Evolutionary conservation across 2,113 vertebrate species (phyloP).

Genomic region (Crotalus viridis): DNA sequence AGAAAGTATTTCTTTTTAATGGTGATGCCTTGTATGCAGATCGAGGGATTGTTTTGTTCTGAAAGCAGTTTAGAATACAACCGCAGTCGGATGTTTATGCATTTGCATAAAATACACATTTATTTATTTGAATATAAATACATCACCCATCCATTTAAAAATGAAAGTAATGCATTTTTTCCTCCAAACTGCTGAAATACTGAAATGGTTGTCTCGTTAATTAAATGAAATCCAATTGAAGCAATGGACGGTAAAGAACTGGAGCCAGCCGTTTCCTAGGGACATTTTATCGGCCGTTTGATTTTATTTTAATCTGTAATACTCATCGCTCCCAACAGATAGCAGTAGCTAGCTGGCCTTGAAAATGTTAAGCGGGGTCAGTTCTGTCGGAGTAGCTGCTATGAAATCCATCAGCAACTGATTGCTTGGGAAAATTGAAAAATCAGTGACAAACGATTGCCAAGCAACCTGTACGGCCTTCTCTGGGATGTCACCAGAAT

Average conservation of each 20-base stretch:
- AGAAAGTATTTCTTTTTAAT: slow-evolving; percentile 28
- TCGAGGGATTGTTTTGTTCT: slow-evolving; percentile 37
- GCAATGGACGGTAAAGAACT: slow-evolving; percentile 45
- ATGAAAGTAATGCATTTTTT: slow-evolving; percentile 57
- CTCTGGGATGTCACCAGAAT: not conserved
- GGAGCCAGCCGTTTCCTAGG: slow-evolving; percentile 61
- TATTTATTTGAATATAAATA: slow-evolving; percentile 47
- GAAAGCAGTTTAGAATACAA: slow-evolving; percentile 38
- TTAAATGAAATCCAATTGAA: slow-evolving; percentile 59
- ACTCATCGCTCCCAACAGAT: not conserved
- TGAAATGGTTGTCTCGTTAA: slow-evolving; percentile 64
- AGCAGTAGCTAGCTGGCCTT: not conserved
- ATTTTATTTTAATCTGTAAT: not conserved
- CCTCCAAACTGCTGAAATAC: slow-evolving; percentile 58
- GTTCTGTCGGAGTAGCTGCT: not conserved
- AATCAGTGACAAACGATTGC: not conserved
- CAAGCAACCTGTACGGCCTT: not conserved
- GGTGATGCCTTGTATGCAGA: slow-evolving; percentile 46
- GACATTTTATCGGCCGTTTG: slow-evolving; percentile 61
- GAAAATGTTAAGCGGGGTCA: not conserved
- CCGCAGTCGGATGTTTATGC: slow-evolving; percentile 41
- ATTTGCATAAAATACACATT: not conserved
- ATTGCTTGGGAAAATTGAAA: not conserved
- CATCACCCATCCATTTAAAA: slow-evolving; percentile 54
- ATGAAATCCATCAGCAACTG: not conserved